phyloP scores from a whole-genome alignment of 1,140 invertebrate genomes.

The Stenopsyche tienmushanensis region DNA sequence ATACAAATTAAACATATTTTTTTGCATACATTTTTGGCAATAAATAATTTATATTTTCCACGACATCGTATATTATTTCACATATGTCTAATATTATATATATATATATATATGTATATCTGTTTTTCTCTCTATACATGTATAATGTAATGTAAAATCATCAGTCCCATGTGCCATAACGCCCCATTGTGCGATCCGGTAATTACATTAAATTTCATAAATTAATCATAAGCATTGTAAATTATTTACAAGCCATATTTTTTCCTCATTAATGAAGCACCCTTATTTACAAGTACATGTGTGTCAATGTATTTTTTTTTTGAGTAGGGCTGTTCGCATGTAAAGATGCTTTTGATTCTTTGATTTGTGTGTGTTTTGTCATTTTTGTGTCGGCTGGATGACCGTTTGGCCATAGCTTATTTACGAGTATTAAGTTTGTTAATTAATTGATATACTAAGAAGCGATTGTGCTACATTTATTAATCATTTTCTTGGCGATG shows the following conservation, averaged over 20 bases:
- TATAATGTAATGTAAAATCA: neutral
- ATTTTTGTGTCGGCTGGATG: too few species aligned
- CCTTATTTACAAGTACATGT: too few species aligned
- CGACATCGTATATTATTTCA: neutral
- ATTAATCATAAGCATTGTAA: neutral
- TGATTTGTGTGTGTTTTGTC: too few species aligned
- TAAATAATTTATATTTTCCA: neutral
- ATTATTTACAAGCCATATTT: neutral
- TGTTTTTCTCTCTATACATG: neutral
- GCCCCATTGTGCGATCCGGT: constrained; percentile 5
- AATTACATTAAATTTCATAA: constrained; percentile 3
- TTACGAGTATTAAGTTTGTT: too few species aligned
- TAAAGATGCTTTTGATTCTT: too few species aligned
- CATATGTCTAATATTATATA: neutral
- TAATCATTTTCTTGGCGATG: too few species aligned
- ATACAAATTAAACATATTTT: neutral
- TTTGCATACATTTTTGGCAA: neutral
- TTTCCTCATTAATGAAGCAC: too few species aligned
- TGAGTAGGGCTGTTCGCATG: too few species aligned
- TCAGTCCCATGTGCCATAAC: constrained; percentile 1
- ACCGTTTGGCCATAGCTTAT: too few species aligned
- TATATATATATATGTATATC: neutral
- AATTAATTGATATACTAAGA: too few species aligned
- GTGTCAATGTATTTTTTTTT: too few species aligned
- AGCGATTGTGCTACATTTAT: too few species aligned